Percentiles rank a stretch among this genome's conserved stretches.
Conservation (phyloP, 2,797 vertebrate genomes). For the Eospalax fontanierii region DNA sequence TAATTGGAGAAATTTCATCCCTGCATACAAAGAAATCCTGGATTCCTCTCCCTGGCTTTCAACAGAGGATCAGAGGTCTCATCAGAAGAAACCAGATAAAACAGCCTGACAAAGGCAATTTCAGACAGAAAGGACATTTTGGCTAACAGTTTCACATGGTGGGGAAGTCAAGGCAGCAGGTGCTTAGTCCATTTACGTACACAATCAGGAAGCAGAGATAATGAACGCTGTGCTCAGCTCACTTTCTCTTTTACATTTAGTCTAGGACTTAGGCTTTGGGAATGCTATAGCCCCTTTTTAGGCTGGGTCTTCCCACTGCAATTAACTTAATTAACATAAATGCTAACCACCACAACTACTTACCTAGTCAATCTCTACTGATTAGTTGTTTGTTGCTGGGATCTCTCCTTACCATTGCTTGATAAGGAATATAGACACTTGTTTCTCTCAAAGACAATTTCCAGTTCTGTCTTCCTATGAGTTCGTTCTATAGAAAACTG, state of each 20-base stretch:
- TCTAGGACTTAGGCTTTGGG: neutral
- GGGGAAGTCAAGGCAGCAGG: neutral
- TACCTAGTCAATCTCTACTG: neutral
- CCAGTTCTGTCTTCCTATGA: neutral
- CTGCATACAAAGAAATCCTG: neutral
- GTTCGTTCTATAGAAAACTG: slow-evolving; percentile 18
- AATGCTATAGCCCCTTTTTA: neutral
- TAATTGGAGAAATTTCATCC: neutral
- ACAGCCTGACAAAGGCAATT: too few relatives aligned
- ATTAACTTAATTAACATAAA: neutral
- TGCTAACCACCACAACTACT: neutral
- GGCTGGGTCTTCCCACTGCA: neutral
- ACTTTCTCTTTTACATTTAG: neutral
- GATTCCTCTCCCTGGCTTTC: neutral
- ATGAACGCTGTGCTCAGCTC: neutral
- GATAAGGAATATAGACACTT: neutral
- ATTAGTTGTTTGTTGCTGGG: neutral
- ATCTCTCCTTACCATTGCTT: neutral
- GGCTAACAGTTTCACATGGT: neutral
- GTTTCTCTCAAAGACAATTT: neutral
- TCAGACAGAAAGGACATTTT: too few relatives aligned
- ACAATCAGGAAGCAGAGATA: neutral
- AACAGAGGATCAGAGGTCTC: neutral
- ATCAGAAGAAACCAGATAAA: too few relatives aligned
- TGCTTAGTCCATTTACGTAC: too few relatives aligned